Evolutionary conservation across 2,113 vertebrate genomes (phyloP), one percentile per base, ranked within the genome.

Genomic region (Cephalopterus ornatus): DNA sequence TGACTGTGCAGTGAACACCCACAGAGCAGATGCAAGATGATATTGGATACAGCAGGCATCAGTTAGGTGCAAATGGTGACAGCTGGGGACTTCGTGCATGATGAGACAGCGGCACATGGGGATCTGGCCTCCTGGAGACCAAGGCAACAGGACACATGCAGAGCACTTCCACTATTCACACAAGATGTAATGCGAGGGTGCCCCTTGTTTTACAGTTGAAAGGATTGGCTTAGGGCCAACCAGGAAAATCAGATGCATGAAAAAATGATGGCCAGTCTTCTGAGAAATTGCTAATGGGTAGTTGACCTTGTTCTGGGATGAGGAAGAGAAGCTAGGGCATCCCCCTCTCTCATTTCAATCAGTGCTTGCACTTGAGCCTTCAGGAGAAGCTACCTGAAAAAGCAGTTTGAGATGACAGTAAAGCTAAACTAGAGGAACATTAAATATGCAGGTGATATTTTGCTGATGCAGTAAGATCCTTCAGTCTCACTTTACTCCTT

Each of bases 101-200:
- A 72, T n/a, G 26, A 66, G 63, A 35, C n/a, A 56, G 41, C 4
- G 33, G 58, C 44, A 73, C 12, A 12, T 33, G 67, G 28, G 76
- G 49, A 30, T 56, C 39, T 46, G 72, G 49, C 44, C 67, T 73
- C 53, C 5, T 15, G 41, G 32, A 50, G 49, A 62, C 32, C 41
- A 75, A 50, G 30, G 52, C 22, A 73, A 39, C 37, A 49, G n/a
- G 41, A n/a, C 23, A 59, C 72, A 26, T 1, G 12, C 33, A 73
- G 46, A 89, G 23, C 37, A 27, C 28, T 53, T 80, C 39, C 19
- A 12, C 37, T 52, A 1, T 17, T 73, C 53, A 58, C 15, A n/a
- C 0, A 1, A 49, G 28, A 32, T 23, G 21, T 24, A 85, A 68
- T 1, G 0, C 6, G 37, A 86, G 49, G 32, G n/a, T 66, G 27